phyloP scores from a whole-genome alignment of 2,888 invertebrate genomes.

The Heliconius ismenius region DNA sequence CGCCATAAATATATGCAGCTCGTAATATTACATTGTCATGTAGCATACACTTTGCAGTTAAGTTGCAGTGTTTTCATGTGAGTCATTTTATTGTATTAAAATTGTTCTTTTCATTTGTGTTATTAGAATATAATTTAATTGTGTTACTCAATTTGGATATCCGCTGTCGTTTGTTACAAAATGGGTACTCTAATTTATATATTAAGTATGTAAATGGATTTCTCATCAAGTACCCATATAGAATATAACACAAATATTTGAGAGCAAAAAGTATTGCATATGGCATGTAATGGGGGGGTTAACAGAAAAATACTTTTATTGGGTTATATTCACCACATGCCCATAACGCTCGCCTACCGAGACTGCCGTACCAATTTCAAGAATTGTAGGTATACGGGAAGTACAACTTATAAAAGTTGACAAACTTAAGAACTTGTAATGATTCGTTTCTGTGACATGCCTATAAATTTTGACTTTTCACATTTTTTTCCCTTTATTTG shows the following conservation, averaged over 20 bases:
- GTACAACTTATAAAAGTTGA: background rate
- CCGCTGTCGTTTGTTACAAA: background rate
- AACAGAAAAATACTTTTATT: too few relatives aligned
- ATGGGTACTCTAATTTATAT: background rate
- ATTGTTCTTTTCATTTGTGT: background rate
- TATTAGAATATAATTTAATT: background rate
- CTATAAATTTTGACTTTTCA: background rate
- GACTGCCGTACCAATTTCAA: background rate
- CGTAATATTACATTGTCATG: too few relatives aligned
- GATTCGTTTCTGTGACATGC: background rate
- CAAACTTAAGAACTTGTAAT: background rate
- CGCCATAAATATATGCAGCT: background rate
- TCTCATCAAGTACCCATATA: too few relatives aligned
- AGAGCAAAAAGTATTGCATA: too few relatives aligned
- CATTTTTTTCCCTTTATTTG: background rate
- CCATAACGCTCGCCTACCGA: too few relatives aligned
- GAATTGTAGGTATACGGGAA: background rate
- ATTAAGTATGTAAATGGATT: background rate
- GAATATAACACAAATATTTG: too few relatives aligned
- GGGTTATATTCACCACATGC: too few relatives aligned
- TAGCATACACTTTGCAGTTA: background rate
- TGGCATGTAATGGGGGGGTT: too few relatives aligned
- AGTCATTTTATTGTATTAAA: conserved; percentile 15
- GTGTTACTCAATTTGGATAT: background rate
- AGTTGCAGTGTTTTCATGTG: background rate